A percentile compares a stretch with the other conserved stretches of the same genome.
Evolutionary conservation across 53 echinoderm and acorn worm species (phyloP).

Genomic region (Arbacia lixula): DNA sequence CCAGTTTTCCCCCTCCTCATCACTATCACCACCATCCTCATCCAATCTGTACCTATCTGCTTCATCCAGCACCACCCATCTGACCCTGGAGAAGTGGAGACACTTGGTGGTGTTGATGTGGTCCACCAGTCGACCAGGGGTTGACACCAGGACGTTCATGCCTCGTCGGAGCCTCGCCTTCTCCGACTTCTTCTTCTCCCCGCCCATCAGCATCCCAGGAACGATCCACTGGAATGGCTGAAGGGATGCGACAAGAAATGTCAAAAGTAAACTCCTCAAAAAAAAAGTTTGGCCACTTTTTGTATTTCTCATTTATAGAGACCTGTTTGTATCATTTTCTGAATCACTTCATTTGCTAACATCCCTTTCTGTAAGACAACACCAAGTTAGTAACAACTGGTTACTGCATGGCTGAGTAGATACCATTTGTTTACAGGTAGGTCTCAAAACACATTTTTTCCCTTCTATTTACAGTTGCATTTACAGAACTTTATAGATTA

Average conservation of each 20-base stretch:
- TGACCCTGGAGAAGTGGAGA: constrained; percentile 63
- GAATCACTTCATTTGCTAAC: too few relatives aligned
- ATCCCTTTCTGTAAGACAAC: too few relatives aligned
- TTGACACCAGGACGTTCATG: constrained; percentile 93
- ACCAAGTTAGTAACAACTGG: too few relatives aligned
- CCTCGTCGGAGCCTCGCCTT: constrained; percentile 88
- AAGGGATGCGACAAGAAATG: background rate
- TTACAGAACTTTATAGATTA: too few relatives aligned
- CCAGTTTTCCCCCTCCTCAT: background rate
- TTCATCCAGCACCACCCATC: constrained; percentile 89
- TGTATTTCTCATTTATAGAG: too few relatives aligned
- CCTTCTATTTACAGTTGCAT: too few relatives aligned
- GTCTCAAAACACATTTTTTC: too few relatives aligned
- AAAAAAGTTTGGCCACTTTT: too few relatives aligned
- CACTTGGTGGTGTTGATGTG: constrained; percentile 78
- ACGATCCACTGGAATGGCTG: constrained; percentile 98
- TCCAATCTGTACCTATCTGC: constrained; percentile 89
- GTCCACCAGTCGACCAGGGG: constrained; percentile 91
- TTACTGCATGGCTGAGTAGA: too few relatives aligned
- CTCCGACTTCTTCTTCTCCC: constrained; percentile 95
- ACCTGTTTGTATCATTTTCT: too few relatives aligned
- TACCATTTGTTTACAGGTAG: too few relatives aligned
- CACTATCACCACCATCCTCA: background rate
- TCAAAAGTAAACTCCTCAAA: too few relatives aligned
- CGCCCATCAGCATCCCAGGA: constrained; percentile 92